Percentiles rank a stretch among this genome's conserved stretches.
These are phyloP conservation scores for Crotalus horridus DNA, from an alignment of 2,113 vertebrate species.

Conservation along the genomic window DNA sequence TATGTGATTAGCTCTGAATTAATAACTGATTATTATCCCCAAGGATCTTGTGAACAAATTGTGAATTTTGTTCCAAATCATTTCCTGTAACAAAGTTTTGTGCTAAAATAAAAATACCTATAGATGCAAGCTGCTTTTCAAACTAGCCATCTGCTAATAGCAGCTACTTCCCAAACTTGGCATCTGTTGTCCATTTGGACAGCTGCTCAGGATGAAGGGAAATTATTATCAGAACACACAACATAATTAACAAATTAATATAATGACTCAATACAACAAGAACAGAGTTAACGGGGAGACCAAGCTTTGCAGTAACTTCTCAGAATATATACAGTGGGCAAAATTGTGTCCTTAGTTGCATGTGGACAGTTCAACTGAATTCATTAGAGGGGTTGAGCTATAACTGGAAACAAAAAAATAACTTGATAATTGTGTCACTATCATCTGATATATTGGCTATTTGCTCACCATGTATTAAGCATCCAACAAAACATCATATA, in stretches of 20 bases:
- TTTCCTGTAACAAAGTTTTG: background rate
- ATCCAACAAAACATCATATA: constrained; percentile 15
- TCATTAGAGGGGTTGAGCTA: background rate
- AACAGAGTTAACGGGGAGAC: background rate
- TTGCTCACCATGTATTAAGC: background rate
- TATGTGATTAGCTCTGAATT: background rate
- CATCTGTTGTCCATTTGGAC: constrained; percentile 33
- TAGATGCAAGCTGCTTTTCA: constrained; percentile 10
- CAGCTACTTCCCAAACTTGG: constrained; percentile 16
- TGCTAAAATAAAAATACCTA: background rate
- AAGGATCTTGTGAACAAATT: background rate
- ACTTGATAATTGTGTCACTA: background rate
- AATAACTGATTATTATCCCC: background rate
- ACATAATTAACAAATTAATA: constrained; percentile 31
- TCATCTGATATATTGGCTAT: background rate
- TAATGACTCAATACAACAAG: constrained; percentile 21
- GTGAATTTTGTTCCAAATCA: background rate
- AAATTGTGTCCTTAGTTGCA: background rate
- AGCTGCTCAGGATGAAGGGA: constrained; percentile 30
- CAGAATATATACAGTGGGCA: background rate
- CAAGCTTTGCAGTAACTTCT: constrained; percentile 6
- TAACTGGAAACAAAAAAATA: constrained; percentile 22
- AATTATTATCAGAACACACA: constrained; percentile 25
- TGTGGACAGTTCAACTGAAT: background rate
- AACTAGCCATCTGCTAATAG: constrained; percentile 20